Base-by-base conservation (phyloP, 2,888 invertebrate genomes). In the Diloba caeruleocephala region DNA sequence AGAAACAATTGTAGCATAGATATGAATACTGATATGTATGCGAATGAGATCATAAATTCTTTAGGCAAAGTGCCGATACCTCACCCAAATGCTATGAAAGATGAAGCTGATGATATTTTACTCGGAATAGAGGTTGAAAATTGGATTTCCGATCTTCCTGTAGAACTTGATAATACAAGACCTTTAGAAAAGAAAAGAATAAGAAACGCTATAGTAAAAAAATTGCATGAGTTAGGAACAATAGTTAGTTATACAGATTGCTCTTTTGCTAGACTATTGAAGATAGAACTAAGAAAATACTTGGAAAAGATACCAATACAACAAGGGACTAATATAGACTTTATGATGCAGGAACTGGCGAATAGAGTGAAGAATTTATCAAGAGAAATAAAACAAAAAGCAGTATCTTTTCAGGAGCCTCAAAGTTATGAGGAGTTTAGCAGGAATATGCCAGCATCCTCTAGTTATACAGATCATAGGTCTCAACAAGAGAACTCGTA, bases 91-190 rank as follows among this genome's bases (percentile, higher is more conserved):
- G 75, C 75, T 1, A 45, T 90, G 10, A 74, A 63, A 62, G 76
- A 83, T 36, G 89, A 89, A 78, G 84, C 81, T 0, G 80, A 85
- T 56, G 81, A 84, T 60, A 84, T 90, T 38, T 51, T 86, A 12
- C 46, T 90, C 12, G 78, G 76, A 3, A 46, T 78, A 0, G 90
- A 90, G 70, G 74, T 91, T 1, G 85, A 87, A 15, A 76, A 85
- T 19, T 91, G 90, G 90, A 78, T 84, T 56, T 57, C 66, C n/a
- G 84, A 86, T 41, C 61, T 90, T 26, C 86, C 88, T 1, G 23
- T 84, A 53, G 68, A 73, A 19, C 46, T 76, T 13, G 57, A 74
- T 12, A n/a, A 52, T 3, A 23, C 48, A n/a, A 74, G 79, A 15
- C 60, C 65, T 14, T 39, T 80, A 15, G 72, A 78, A 33, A 80